These are phyloP conservation scores for Homarus americanus DNA, from an alignment of 1,140 invertebrate species.

Conservation along the genomic window DNA sequence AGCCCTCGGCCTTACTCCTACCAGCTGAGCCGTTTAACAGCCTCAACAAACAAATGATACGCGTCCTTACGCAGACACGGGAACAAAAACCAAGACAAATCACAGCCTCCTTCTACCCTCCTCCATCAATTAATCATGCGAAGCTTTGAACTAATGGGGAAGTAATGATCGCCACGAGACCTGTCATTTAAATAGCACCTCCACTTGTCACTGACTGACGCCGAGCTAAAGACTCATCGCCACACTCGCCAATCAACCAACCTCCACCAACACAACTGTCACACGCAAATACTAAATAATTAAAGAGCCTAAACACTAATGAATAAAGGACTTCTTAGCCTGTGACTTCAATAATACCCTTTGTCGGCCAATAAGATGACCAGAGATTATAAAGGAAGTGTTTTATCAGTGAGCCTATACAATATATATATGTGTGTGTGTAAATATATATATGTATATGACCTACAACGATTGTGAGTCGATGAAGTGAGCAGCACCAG, in stretches of 20 bases:
- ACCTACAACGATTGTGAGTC: conserved; percentile 29
- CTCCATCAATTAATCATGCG: conserved; percentile 36
- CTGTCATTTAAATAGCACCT: conserved; percentile 39
- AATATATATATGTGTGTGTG: no score
- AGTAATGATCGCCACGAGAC: neutral
- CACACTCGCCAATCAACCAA: conserved; percentile 1
- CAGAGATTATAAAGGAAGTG: no score
- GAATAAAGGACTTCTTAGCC: conserved; percentile 3
- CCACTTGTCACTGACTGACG: conserved; percentile 9
- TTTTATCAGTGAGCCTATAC: no score
- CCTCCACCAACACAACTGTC: neutral
- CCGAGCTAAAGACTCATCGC: neutral
- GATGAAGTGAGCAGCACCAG: conserved; percentile 50
- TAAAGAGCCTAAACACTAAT: conserved; percentile 9
- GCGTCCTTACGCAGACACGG: neutral
- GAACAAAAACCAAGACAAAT: no score
- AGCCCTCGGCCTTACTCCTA: neutral
- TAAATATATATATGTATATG: no score
- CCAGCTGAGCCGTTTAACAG: neutral
- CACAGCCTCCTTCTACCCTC: conserved; percentile 7
- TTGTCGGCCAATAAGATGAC: no score
- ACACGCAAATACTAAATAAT: conserved; percentile 28
- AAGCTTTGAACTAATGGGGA: conserved; percentile 42
- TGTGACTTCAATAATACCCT: no score
- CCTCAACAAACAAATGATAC: conserved; percentile 20